phyloP scores from a whole-genome alignment of 1,140 invertebrate species.

The Megalonaias nervosa region DNA sequence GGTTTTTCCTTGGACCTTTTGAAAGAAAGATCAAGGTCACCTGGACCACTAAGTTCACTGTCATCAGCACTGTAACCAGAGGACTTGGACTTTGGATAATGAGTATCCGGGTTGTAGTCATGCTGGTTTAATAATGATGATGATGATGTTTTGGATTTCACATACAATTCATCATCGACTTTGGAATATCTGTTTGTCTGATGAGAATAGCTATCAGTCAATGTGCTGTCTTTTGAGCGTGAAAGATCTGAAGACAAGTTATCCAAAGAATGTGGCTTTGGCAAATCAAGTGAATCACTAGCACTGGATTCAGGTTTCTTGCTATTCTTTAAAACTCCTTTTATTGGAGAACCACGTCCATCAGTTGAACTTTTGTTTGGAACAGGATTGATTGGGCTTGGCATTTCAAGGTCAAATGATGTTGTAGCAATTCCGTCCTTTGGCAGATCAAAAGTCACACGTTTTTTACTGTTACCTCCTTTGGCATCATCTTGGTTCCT shows the following conservation, averaged over 20 bases:
- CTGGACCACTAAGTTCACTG: slow-evolving; percentile 36
- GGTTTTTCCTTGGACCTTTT: slow-evolving; percentile 4
- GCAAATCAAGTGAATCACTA: slow-evolving; percentile 34
- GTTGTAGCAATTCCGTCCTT: slow-evolving; percentile 42
- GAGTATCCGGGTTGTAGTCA: no score
- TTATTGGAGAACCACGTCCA: slow-evolving; percentile 40
- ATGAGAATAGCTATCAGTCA: slow-evolving; percentile 27
- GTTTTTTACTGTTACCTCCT: slow-evolving; percentile 44
- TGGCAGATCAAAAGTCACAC: slow-evolving; percentile 53
- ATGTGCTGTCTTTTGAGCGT: slow-evolving; percentile 16
- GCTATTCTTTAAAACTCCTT: slow-evolving; percentile 51
- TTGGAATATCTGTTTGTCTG: slow-evolving; percentile 12
- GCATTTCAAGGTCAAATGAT: slow-evolving; percentile 64
- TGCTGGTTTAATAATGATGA: slow-evolving; percentile 9
- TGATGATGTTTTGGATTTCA: slow-evolving; percentile 25
- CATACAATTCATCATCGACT: slow-evolving; percentile 41
- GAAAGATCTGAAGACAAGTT: slow-evolving; percentile 34
- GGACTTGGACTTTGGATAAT: no score
- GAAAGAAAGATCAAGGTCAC: slow-evolving; percentile 24
- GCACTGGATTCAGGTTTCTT: slow-evolving; percentile 23
- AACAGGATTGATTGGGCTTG: slow-evolving; percentile 52
- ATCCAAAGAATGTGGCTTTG: slow-evolving; percentile 39
- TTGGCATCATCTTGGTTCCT: slow-evolving; percentile 28
- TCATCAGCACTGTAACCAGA: slow-evolving; percentile 36
- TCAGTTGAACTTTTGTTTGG: slow-evolving; percentile 33